Base-by-base conservation (phyloP, 2,113 vertebrate species). In the Bubo scandiacus region DNA sequence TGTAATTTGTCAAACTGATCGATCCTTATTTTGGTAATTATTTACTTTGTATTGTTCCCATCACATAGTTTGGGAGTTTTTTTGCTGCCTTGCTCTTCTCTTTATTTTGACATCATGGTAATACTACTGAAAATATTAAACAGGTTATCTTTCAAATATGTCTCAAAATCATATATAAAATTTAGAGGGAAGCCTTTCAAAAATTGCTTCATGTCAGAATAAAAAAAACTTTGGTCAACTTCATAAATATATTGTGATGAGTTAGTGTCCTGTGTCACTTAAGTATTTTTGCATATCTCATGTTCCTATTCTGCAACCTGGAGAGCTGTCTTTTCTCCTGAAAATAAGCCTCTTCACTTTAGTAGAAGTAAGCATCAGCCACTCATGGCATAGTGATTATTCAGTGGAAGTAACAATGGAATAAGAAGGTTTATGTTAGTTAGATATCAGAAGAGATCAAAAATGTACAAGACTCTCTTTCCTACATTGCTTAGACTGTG, bases 351-450 rank as follows among this genome's bases (percentile, higher is more conserved):
- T 93, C 29, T 93, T 73, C 75, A 36, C 29, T 66, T 59, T 12
- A 79, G 30, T 68, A 43, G 49, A 51, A 68, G 42, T 63, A 72
- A 95, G 36, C 40, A 29, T 83, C 36, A 19, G 18, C 43, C 32
- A 22, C 63, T 59, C 68, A 17, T 18, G 38, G 38, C 67, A 21
- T 11, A 72, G 72, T 51, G 57, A 57, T 82, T 78, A 11, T 71
- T 84, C 77, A 75, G 19, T 71, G 36, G 62, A 87, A 83, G 51
- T 49, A 84, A 43, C 29, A 75, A 42, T 67, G 65, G 92, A 88
- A 68, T 81, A 95, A 81, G 83, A 25, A 91, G 40, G 83, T 84
- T 89, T 88, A 43, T 78, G 52, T 88, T 96, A 75, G 59, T 91
- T 75, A 77, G 81, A 52, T 81, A 79, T 91, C 57, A 78, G 63